Conservation (phyloP, 2,113 vertebrate genomes). For the Callocephalon fimbriatum region DNA sequence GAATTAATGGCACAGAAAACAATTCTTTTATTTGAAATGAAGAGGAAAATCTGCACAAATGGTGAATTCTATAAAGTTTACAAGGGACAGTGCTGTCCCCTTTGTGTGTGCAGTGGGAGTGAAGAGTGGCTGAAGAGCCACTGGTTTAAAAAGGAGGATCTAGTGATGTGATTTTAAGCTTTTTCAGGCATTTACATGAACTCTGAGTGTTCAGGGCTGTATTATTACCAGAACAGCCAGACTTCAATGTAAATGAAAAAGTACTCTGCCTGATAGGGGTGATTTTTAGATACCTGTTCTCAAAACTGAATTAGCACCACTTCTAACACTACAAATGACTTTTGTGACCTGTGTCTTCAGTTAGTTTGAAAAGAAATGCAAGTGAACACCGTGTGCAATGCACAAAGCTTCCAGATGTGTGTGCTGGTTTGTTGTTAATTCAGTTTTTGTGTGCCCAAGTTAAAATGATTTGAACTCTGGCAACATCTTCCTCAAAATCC, state of each 20-base stretch:
- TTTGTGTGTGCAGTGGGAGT: background rate
- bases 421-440: background rate
- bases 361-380: background rate
- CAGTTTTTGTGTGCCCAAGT: background rate
- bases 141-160: background rate
- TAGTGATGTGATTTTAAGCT: background rate
- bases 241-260: background rate
- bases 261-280: background rate
- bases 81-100: background rate
- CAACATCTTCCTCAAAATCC: background rate
- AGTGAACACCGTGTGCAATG: background rate
- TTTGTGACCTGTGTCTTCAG: background rate
- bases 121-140: background rate
- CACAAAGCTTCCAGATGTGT: background rate
- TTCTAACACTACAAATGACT: background rate
- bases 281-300: background rate
- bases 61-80: background rate
- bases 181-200: background rate
- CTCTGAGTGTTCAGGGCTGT: background rate
- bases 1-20: background rate
- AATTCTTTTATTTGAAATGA: background rate
- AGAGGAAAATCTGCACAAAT: background rate
- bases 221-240: background rate
- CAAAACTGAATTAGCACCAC: background rate
- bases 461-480: background rate